These are phyloP conservation scores for Scaptodrosophila lebanonensis DNA, from an alignment of 1,140 invertebrate species.

Conservation along the genomic window DNA sequence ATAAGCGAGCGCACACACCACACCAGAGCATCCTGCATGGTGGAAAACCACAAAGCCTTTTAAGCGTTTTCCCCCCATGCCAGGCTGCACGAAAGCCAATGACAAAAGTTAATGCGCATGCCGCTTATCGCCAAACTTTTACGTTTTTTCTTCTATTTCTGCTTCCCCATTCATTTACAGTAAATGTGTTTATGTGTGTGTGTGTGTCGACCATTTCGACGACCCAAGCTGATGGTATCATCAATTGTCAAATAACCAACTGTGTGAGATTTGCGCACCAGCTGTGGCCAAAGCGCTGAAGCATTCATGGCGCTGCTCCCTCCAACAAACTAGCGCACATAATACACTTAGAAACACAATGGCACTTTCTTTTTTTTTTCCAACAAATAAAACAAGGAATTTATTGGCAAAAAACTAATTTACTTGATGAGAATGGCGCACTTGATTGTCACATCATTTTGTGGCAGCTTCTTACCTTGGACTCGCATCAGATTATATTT, in stretches of 20 bases:
- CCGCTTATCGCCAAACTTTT: constrained; percentile 4
- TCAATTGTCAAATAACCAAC: constrained; percentile 75
- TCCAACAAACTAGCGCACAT: constrained; percentile 58
- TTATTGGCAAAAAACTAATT: too few relatives aligned
- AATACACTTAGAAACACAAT: constrained; percentile 19
- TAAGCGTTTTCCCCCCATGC: constrained; percentile 23
- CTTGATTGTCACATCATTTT: too few relatives aligned
- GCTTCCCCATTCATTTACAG: too few relatives aligned
- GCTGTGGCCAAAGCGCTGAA: constrained; percentile 71
- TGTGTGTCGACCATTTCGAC: constrained; percentile 48
- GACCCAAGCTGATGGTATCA: constrained; percentile 71
- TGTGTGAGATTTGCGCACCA: constrained; percentile 72
- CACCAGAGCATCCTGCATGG: constrained; percentile 53
- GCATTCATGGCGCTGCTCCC: constrained; percentile 68
- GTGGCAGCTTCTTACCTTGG: too few relatives aligned
- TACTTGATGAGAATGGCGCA: too few relatives aligned
- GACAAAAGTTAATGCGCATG: constrained; percentile 56
- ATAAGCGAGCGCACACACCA: background rate
- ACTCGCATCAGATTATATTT: too few relatives aligned
- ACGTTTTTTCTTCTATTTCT: too few relatives aligned
- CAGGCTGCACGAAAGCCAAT: constrained; percentile 33
- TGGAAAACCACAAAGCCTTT: constrained; percentile 60
- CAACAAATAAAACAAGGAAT: too few relatives aligned
- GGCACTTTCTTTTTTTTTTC: constrained; percentile 5
- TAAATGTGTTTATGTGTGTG: constrained; percentile 1